Evolutionary conservation across 2,113 vertebrate genomes (phyloP), one percentile per base, ranked within the genome.

Genomic region (Psilopsiagon aymara): DNA sequence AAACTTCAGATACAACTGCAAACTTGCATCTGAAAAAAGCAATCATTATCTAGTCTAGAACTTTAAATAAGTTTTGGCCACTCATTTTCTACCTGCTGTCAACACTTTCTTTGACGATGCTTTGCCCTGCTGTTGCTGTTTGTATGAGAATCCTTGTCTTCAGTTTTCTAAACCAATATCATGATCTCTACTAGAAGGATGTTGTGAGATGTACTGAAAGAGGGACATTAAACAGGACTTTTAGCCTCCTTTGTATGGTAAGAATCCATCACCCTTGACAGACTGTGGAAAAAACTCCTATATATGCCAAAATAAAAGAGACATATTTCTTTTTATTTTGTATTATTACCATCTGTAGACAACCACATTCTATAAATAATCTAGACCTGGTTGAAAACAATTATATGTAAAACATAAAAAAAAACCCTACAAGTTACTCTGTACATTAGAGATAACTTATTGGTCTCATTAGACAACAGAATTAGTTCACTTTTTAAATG

Each of bases 1-100:
- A 76, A 68, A 62, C 52, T 59, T 51, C 16, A 52, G 20, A 60
- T 33, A 8, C 28, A 28, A 57, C 20, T 55, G 29, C 53, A 64
- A 91, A 71, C 0, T 0, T 27, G 23, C 7, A 60, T 23, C 13
- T 28, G 47, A 37, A 49, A 67, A 47, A n/a, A 23, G 8, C 5
- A 71, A 89, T 70, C 46, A n/a, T 49, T 41, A 90, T 9, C 44
- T 73, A 60, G 11, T 57, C 13, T 12, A 69, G 11, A 86, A 86
- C 11, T 80, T 69, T 1, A 5, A 12, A 0, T 23, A 37, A 37
- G 12, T 60, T 94, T 82, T 51, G n/a, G 24, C 7, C n/a, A 46
- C 19, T 77, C 13, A 35, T 69, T 79, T 91, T 41, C 67, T 68
- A 23, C 23, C 27, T 66, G 24, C 49, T 88, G 7, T 33, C 60